phyloP scores from a whole-genome alignment of 2,797 vertebrate species.

The Argya squamiceps region DNA sequence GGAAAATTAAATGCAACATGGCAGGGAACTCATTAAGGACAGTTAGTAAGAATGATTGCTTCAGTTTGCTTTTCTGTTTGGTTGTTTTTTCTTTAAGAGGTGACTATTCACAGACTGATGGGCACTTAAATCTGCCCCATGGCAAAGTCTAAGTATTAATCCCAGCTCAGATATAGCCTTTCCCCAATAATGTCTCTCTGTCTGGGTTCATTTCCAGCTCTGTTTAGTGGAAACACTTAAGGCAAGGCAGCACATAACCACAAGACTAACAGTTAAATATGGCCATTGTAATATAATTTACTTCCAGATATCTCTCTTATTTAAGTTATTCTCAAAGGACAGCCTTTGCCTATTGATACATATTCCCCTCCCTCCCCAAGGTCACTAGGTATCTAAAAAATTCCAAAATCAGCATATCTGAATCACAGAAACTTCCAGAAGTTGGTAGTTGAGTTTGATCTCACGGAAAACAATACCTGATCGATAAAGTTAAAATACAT shows the following conservation, averaged over 20 bases:
- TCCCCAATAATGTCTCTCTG: background rate
- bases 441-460: background rate
- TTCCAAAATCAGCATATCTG: background rate
- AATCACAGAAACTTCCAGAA: background rate
- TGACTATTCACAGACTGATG: background rate
- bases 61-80: background rate
- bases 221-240: background rate
- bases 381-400: background rate
- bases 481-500: background rate
- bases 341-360: background rate
- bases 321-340: background rate
- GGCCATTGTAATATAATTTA: background rate
- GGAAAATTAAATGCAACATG: background rate
- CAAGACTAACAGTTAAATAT: background rate
- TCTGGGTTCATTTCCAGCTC: background rate
- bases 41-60: background rate
- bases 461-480: background rate
- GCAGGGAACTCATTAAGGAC: background rate
- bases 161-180: background rate
- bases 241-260: background rate
- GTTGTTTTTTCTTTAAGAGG: background rate
- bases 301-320: background rate
- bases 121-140: background rate
- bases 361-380: rapidly evolving
- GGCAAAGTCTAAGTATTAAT: background rate